Evolutionary conservation across 2,113 vertebrate species (phyloP).

Genomic region (Pseudonaja textilis): DNA sequence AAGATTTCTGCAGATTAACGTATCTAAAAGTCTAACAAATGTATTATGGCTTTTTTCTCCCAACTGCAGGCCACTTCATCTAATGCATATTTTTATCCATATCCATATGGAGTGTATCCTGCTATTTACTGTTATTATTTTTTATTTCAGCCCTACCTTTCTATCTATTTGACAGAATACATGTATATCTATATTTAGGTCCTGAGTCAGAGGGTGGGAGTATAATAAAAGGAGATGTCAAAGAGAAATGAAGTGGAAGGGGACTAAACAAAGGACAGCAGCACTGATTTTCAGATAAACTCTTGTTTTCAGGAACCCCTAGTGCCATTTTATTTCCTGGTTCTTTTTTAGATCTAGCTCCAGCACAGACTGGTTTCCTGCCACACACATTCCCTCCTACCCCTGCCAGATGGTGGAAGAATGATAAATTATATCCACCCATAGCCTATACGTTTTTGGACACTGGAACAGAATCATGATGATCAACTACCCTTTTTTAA

Average conservation of each 20-base stretch:
- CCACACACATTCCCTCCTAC: neutral
- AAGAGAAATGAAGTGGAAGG: neutral
- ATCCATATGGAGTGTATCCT: neutral
- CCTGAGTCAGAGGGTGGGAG: neutral
- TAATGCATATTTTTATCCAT: neutral
- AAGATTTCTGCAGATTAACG: neutral
- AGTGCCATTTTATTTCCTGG: neutral
- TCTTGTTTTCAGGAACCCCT: neutral
- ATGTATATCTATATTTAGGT: neutral
- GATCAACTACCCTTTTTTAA: neutral
- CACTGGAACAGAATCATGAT: neutral
- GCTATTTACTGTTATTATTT: neutral
- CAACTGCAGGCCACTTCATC: neutral
- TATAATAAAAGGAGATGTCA: neutral
- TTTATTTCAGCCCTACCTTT: neutral
- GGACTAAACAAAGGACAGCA: neutral
- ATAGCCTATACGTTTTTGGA: neutral
- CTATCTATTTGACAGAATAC: neutral
- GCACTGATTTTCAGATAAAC: neutral
- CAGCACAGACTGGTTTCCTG: neutral
- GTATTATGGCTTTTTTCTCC: neutral
- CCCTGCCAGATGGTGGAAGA: neutral
- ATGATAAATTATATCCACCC: neutral
- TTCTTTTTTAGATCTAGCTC: neutral
- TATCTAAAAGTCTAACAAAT: neutral